phyloP scores from a whole-genome alignment of 2,888 invertebrate genomes.

The Caenorhabditis virilis region DNA sequence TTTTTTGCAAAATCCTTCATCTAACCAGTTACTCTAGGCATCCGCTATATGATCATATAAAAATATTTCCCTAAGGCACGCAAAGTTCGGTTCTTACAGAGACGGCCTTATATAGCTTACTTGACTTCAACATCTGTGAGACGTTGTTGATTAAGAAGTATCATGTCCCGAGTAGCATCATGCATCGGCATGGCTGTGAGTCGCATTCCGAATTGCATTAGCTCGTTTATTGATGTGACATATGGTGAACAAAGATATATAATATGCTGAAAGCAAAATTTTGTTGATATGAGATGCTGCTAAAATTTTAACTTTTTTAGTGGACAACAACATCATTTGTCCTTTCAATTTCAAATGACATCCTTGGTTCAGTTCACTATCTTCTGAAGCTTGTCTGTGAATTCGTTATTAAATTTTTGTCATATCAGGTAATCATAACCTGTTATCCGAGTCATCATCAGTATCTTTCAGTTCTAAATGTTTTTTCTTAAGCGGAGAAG shows the following conservation, averaged over 20 bases:
- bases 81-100: too few relatives aligned
- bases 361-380: slow-evolving; percentile 22
- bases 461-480: slow-evolving; percentile 15
- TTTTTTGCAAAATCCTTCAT: too few relatives aligned
- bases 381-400: neutral
- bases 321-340: slow-evolving; percentile 62
- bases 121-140: slow-evolving; percentile 67
- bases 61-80: too few relatives aligned
- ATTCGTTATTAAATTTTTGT: neutral
- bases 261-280: slow-evolving; percentile 38
- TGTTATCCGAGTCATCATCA: neutral
- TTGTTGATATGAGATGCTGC: neutral
- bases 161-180: slow-evolving; percentile 67
- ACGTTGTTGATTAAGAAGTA: slow-evolving; percentile 66
- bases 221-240: slow-evolving; percentile 64
- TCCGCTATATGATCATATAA: too few relatives aligned
- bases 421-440: too few relatives aligned
- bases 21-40: too few relatives aligned
- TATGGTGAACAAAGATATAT: slow-evolving; percentile 66
- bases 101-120: too few relatives aligned
- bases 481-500: slow-evolving; percentile 37
- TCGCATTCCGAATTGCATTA: slow-evolving; percentile 64
- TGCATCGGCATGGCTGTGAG: slow-evolving; percentile 65
- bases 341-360: slow-evolving; percentile 62
- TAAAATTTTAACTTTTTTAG: slow-evolving; percentile 27